These are phyloP conservation scores for Falco novaeseelandiae DNA, from an alignment of 2,797 vertebrate species.

Conservation along the genomic window DNA sequence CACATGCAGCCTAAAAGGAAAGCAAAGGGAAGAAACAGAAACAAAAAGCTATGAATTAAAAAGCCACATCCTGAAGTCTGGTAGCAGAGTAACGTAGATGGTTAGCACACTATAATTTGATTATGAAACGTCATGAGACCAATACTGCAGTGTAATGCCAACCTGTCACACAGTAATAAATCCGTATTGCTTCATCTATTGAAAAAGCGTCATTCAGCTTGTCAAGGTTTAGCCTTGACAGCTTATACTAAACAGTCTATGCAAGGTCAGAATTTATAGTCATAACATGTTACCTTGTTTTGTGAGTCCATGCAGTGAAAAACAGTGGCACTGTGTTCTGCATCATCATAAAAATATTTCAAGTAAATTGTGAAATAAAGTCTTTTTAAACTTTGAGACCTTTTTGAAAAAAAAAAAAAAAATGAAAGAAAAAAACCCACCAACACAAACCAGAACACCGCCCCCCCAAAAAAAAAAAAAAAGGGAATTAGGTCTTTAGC, in stretches of 20 bases:
- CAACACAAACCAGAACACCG: too few species aligned
- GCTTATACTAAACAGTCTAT: not conserved
- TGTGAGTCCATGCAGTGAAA: not conserved
- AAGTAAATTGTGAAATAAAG: not conserved
- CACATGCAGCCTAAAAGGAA: not conserved
- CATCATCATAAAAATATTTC: not conserved
- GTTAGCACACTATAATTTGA: not conserved
- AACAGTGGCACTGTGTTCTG: not conserved
- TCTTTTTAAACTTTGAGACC: not conserved
- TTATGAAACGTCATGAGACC: not conserved
- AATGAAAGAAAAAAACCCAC: not conserved
- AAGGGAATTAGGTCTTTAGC: not conserved
- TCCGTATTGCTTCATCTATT: not conserved
- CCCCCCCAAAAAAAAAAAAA: too few species aligned
- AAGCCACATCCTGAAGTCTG: not conserved
- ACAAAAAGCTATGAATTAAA: not conserved
- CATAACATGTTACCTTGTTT: not conserved
- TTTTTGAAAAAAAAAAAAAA: not conserved
- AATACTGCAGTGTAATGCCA: not conserved
- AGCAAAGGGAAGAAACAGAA: not conserved
- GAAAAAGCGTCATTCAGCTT: not conserved
- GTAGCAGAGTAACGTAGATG: not conserved
- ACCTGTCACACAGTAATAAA: not conserved
- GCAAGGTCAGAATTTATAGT: not conserved
- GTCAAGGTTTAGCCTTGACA: not conserved